phyloP scores from a whole-genome alignment of 2,888 invertebrate genomes.

The Gandaritis pyraliata region DNA sequence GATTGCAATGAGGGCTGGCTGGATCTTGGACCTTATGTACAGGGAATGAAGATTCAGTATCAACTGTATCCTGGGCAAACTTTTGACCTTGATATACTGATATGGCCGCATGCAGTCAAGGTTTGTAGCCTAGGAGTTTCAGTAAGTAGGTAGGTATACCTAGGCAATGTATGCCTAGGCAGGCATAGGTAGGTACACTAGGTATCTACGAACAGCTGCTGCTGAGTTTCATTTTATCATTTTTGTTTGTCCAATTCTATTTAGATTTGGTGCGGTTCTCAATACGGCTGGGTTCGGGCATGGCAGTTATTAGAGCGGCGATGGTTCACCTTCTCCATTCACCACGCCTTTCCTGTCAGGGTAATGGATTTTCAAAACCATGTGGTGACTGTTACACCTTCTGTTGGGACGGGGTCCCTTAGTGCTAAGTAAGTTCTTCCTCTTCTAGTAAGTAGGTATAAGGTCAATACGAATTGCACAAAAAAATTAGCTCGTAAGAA shows the following conservation, averaged over 20 bases:
- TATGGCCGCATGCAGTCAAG: slow-evolving; percentile 75
- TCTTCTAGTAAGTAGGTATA: too few species aligned
- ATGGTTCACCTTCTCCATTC: slow-evolving; percentile 71
- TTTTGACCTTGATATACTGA: slow-evolving; percentile 65
- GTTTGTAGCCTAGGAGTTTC: slow-evolving; percentile 43
- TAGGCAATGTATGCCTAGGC: too few species aligned
- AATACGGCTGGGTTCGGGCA: slow-evolving; percentile 69
- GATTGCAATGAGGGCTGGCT: slow-evolving; percentile 67
- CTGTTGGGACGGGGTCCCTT: slow-evolving; percentile 52
- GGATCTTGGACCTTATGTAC: slow-evolving; percentile 58
- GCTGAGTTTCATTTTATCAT: too few species aligned
- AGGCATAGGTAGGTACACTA: too few species aligned
- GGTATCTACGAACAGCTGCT: too few species aligned
- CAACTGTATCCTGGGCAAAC: slow-evolving; percentile 63
- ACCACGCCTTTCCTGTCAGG: slow-evolving; percentile 66
- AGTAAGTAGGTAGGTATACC: neutral
- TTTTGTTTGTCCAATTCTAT: too few species aligned
- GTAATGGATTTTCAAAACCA: slow-evolving; percentile 56
- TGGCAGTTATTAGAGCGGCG: slow-evolving; percentile 70
- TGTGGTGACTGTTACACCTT: slow-evolving; percentile 53
- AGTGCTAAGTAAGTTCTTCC: slow-evolving; percentile 53
- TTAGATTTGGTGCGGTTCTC: slow-evolving; percentile 64
- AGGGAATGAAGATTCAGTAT: slow-evolving; percentile 68
- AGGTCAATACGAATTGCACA: too few species aligned
- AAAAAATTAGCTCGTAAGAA: too few species aligned